These are phyloP conservation scores for Cydia fagiglandana DNA, from an alignment of 1,140 invertebrate genomes.

Conservation along the genomic window DNA sequence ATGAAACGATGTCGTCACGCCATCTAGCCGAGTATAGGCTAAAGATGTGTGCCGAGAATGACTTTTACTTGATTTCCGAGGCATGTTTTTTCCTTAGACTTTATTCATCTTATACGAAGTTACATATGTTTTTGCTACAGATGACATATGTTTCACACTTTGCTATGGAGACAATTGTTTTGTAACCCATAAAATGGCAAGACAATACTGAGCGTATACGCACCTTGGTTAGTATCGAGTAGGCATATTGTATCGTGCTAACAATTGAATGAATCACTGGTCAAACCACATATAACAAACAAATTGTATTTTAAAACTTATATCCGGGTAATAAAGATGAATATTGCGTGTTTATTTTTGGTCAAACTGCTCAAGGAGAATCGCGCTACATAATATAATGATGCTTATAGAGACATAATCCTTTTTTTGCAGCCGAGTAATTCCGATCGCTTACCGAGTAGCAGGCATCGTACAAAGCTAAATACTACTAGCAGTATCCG, in stretches of 20 bases:
- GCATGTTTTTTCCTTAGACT: too few species aligned
- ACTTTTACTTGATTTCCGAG: too few species aligned
- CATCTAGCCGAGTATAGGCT: too few species aligned
- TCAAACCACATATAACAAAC: background rate
- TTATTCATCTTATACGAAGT: too few species aligned
- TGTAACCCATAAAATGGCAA: background rate
- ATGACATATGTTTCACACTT: too few species aligned
- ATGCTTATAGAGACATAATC: slow-evolving; percentile 13
- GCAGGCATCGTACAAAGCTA: too few species aligned
- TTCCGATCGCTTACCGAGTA: background rate
- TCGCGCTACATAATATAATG: background rate
- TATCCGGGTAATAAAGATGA: background rate
- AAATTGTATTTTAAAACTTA: background rate
- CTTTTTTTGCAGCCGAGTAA: background rate
- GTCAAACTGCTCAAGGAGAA: slow-evolving; percentile 1
- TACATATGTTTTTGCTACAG: too few species aligned
- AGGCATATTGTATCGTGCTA: background rate
- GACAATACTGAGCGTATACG: background rate
- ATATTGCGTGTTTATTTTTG: background rate
- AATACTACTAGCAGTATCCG: too few species aligned
- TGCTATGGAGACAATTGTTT: background rate
- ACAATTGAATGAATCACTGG: slow-evolving; percentile 18
- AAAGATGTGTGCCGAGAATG: too few species aligned
- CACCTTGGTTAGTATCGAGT: background rate
- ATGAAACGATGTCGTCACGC: too few species aligned